phyloP scores from a whole-genome alignment of 2,888 invertebrate genomes.

The Scelioninae gen. 2 region DNA sequence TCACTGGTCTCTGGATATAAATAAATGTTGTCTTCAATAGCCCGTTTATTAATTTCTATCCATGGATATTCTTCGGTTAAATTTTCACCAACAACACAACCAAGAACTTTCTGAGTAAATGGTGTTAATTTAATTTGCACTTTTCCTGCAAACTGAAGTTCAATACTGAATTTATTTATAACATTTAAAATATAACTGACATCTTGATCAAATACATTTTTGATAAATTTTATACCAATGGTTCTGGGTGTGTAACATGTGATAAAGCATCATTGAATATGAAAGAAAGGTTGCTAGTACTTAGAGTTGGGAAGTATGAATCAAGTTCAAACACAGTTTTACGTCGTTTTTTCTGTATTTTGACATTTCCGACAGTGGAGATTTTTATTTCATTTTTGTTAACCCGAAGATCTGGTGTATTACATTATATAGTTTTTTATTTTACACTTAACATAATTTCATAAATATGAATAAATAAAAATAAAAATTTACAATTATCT shows the following conservation, averaged over 20 bases:
- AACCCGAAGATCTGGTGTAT: too few relatives aligned
- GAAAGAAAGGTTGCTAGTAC: neutral
- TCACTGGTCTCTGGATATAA: slow-evolving; percentile 77
- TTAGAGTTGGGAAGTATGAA: slow-evolving; percentile 5
- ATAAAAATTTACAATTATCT: too few relatives aligned
- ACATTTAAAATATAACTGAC: neutral
- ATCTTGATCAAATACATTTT: neutral
- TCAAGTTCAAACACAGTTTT: slow-evolving; percentile 41
- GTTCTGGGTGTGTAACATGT: too few relatives aligned
- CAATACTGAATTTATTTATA: neutral
- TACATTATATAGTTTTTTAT: too few relatives aligned
- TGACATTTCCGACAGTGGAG: too few relatives aligned
- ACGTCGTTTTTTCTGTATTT: slow-evolving; percentile 10
- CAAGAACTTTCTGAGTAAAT: slow-evolving; percentile 79
- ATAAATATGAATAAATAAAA: too few relatives aligned
- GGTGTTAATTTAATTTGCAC: slow-evolving; percentile 77
- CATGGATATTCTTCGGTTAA: slow-evolving; percentile 86
- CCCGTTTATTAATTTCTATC: slow-evolving; percentile 80
- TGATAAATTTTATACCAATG: too few relatives aligned
- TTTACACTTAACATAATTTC: too few relatives aligned
- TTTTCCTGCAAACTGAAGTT: slow-evolving; percentile 78
- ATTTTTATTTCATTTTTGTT: too few relatives aligned
- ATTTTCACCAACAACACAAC: slow-evolving; percentile 81
- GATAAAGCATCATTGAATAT: neutral
- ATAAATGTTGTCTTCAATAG: slow-evolving; percentile 80